Conservation (phyloP, 2,888 invertebrate species). For the Branchipolynoe longqiensis region DNA sequence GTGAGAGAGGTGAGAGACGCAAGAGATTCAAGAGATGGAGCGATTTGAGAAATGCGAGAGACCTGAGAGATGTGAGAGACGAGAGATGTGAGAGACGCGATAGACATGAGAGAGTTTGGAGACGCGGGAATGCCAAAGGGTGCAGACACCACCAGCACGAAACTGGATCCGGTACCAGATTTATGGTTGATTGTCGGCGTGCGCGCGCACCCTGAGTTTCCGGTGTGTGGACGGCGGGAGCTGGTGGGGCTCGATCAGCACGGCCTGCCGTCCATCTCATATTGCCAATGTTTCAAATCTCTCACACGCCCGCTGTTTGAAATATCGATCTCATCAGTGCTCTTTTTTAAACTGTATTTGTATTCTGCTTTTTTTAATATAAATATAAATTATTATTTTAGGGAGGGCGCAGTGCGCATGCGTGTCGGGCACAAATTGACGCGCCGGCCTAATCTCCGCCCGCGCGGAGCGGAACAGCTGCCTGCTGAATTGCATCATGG, state of each 20-base stretch:
- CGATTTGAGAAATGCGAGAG: too few relatives aligned
- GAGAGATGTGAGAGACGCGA: too few relatives aligned
- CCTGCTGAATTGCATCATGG: constrained; percentile 49
- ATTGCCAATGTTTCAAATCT: constrained; percentile 52
- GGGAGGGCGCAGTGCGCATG: background rate
- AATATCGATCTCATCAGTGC: constrained; percentile 42
- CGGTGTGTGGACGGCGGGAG: constrained; percentile 2
- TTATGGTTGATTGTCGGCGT: constrained; percentile 46
- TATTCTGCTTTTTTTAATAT: too few relatives aligned
- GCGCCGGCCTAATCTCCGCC: constrained; percentile 28
- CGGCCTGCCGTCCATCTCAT: constrained; percentile 13
- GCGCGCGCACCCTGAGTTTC: constrained; percentile 8
- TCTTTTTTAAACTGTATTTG: too few relatives aligned
- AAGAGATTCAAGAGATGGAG: too few relatives aligned
- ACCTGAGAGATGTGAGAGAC: too few relatives aligned
- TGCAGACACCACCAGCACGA: too few relatives aligned
- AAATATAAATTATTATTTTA: too few relatives aligned
- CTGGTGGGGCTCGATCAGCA: background rate
- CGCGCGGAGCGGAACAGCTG: constrained; percentile 19
- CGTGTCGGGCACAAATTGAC: background rate
- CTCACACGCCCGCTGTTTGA: constrained; percentile 22
- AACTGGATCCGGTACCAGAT: constrained; percentile 39
- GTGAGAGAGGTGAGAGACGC: too few relatives aligned
- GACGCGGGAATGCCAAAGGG: too few relatives aligned
- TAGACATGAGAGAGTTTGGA: too few relatives aligned